Evolutionary conservation across 2,888 invertebrate species (phyloP).

Genomic region (Mechanitis mazaeus): DNA sequence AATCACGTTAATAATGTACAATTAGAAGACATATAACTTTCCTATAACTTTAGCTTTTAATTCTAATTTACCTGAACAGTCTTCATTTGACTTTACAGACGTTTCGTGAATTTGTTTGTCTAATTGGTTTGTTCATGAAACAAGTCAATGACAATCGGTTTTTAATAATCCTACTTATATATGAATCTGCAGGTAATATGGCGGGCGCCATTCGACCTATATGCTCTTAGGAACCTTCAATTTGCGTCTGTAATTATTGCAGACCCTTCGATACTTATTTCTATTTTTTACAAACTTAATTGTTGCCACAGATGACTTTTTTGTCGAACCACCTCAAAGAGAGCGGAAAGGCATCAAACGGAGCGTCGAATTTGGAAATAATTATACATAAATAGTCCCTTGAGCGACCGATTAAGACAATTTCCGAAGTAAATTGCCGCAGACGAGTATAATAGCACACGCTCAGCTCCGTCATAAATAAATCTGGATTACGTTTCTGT

Average conservation of each 20-base stretch:
- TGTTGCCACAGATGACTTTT: slow-evolving; percentile 77
- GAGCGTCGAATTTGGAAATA: slow-evolving; percentile 77
- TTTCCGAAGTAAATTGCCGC: slow-evolving; percentile 76
- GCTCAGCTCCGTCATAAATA: slow-evolving; percentile 72
- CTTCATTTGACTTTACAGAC: background rate
- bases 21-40: slow-evolving; percentile 50
- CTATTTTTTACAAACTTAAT: slow-evolving; percentile 74
- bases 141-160: slow-evolving; percentile 11
- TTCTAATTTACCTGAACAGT: slow-evolving; percentile 53
- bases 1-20: slow-evolving; percentile 55
- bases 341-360: slow-evolving; percentile 77
- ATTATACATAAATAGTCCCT: slow-evolving; percentile 78
- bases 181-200: slow-evolving; percentile 64
- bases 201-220: slow-evolving; percentile 66
- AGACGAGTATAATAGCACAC: slow-evolving; percentile 77
- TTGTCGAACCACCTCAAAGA: slow-evolving; percentile 75
- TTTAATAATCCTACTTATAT: slow-evolving; percentile 39
- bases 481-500: slow-evolving; percentile 76
- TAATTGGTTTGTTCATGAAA: slow-evolving; percentile 5
- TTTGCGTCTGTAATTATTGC: slow-evolving; percentile 76
- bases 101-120: background rate
- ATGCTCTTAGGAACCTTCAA: slow-evolving; percentile 71
- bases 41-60: slow-evolving; percentile 59
- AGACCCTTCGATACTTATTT: slow-evolving; percentile 77
- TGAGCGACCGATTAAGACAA: slow-evolving; percentile 78